Conservation (phyloP, 2,797 vertebrate species). For the Epinephelus malabaricus region DNA sequence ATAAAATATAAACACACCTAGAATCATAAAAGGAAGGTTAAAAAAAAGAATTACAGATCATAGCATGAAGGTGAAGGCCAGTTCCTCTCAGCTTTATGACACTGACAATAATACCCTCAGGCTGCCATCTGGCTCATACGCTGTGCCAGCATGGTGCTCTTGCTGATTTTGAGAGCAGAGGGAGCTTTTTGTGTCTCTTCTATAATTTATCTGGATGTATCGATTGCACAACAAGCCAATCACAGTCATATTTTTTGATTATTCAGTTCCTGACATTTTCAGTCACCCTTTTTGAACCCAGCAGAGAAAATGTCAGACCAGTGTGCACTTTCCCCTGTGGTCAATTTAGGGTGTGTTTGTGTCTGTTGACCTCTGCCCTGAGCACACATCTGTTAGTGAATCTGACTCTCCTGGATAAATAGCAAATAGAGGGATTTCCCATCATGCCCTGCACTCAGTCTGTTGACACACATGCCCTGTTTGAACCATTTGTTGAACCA, state of each 20-base stretch:
- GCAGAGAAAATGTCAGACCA: conserved; percentile 30
- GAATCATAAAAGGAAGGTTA: background rate
- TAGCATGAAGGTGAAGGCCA: background rate
- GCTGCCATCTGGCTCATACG: background rate
- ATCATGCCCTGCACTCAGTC: conserved; percentile 13
- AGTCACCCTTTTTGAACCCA: background rate
- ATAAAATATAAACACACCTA: background rate
- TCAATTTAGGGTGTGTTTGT: conserved; percentile 13
- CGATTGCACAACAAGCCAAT: background rate
- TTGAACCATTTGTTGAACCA: background rate
- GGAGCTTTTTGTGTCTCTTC: background rate
- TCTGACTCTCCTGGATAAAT: background rate
- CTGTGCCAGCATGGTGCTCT: background rate
- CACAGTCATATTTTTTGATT: background rate
- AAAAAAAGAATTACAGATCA: conserved; percentile 12
- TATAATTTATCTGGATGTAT: background rate
- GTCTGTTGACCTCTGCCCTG: conserved; percentile 31
- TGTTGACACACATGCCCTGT: background rate
- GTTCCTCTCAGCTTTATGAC: conserved; percentile 11
- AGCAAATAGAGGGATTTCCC: conserved; percentile 21
- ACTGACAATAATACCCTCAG: background rate
- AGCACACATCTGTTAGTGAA: conserved; percentile 25
- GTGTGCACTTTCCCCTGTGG: background rate
- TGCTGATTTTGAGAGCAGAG: background rate
- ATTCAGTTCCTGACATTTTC: conserved; percentile 45